These are phyloP conservation scores for Potorous gilbertii DNA, from an alignment of 2,797 vertebrate genomes.

Conservation along the genomic window DNA sequence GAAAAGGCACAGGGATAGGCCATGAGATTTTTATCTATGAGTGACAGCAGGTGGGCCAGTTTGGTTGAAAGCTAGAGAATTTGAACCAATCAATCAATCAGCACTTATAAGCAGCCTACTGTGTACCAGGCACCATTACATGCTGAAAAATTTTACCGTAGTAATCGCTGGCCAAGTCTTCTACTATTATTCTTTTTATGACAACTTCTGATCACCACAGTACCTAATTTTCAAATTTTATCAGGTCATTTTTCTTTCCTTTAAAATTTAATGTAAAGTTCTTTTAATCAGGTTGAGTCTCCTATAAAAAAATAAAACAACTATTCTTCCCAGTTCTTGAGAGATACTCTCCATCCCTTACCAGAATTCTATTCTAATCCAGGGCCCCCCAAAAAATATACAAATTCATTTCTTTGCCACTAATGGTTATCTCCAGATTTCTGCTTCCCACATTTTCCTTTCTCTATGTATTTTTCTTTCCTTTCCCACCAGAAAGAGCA, in stretches of 20 bases:
- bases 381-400: background rate
- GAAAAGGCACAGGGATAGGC: background rate
- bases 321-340: background rate
- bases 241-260: background rate
- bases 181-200: background rate
- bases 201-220: background rate
- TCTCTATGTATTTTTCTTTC: background rate
- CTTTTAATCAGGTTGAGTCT: background rate
- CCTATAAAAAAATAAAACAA: background rate
- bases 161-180: background rate
- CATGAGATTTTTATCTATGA: background rate
- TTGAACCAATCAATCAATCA: background rate
- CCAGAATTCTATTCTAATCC: background rate
- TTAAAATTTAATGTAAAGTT: background rate
- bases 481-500: background rate
- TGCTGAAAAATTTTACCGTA: background rate
- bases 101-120: background rate
- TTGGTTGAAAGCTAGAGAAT: background rate
- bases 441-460: background rate
- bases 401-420: background rate
- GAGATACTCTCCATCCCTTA: background rate
- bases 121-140: background rate
- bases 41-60: background rate
- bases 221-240: background rate
- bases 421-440: background rate